A percentile compares a stretch with the other conserved stretches of the same genome.
phyloP scores from a whole-genome alignment of 1,140 invertebrate genomes.

The Drosophila sturtevanti region DNA sequence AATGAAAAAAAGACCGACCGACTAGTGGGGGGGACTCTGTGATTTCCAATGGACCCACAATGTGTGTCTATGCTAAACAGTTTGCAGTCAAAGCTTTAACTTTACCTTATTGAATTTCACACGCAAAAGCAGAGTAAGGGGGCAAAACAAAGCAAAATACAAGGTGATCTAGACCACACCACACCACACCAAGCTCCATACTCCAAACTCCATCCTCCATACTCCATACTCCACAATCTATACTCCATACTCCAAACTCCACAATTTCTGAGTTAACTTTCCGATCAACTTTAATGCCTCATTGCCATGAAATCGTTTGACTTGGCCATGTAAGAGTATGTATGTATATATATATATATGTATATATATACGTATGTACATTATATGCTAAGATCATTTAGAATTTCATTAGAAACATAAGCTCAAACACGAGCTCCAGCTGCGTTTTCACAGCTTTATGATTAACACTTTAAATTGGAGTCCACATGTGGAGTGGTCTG shows the following conservation, averaged over 20 bases:
- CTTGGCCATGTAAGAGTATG: conserved; percentile 48
- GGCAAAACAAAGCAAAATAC: conserved; percentile 17
- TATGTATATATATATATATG: neutral
- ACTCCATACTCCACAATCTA: too few species aligned
- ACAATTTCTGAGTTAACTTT: conserved; percentile 3
- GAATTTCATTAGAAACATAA: conserved; percentile 29
- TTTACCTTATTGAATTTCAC: conserved; percentile 70
- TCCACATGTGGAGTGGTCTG: neutral
- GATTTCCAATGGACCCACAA: conserved; percentile 27
- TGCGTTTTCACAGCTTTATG: conserved; percentile 32
- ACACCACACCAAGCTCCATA: too few species aligned
- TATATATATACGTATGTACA: neutral
- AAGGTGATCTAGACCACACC: conserved; percentile 63
- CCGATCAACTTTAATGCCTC: conserved; percentile 4
- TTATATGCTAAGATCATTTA: conserved; percentile 39
- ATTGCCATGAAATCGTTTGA: conserved; percentile 38
- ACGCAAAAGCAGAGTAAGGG: conserved; percentile 69
- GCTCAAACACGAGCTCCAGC: conserved; percentile 67
- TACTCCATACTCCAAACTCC: too few species aligned
- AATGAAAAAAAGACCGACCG: neutral
- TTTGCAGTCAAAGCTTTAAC: conserved; percentile 36
- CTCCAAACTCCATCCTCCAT: too few species aligned
- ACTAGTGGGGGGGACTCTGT: conserved; percentile 5
- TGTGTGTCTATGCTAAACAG: conserved; percentile 51
- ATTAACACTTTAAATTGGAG: neutral